Evolutionary conservation across 1,140 invertebrate genomes (phyloP).

Genomic region (Adelges cooleyi): DNA sequence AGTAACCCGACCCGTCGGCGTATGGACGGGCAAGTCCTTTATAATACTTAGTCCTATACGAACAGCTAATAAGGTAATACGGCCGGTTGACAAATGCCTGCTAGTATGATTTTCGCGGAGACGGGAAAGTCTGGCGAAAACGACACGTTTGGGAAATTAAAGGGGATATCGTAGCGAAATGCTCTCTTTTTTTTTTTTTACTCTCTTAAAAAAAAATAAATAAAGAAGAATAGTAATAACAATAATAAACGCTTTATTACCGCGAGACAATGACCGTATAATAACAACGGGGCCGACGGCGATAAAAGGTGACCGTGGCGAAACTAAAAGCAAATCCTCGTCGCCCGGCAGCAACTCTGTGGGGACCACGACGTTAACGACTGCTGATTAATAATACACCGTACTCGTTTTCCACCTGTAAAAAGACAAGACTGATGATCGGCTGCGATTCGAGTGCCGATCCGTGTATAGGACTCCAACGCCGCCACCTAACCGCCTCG

Average conservation of each 20-base stretch:
- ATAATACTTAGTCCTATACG: too few species aligned
- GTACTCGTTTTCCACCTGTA: slow-evolving; percentile 17
- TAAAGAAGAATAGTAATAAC: neutral
- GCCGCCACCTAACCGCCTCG: too few species aligned
- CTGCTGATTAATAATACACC: slow-evolving; percentile 26
- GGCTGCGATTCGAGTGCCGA: slow-evolving; percentile 21
- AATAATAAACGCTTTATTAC: slow-evolving; percentile 26
- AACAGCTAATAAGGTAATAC: too few species aligned
- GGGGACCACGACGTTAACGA: slow-evolving; percentile 15
- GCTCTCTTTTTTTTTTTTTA: neutral
- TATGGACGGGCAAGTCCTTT: too few species aligned
- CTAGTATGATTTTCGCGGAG: too few species aligned
- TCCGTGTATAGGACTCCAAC: slow-evolving; percentile 9
- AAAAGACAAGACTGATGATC: slow-evolving; percentile 26
- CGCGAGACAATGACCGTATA: slow-evolving; percentile 26
- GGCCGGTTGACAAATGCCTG: too few species aligned
- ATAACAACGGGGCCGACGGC: slow-evolving; percentile 15
- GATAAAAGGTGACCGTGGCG: slow-evolving; percentile 25
- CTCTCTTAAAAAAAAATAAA: neutral
- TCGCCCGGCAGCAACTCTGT: slow-evolving; percentile 20
- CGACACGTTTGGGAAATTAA: slow-evolving; percentile 19
- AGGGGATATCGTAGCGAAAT: neutral
- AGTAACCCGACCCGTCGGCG: too few species aligned
- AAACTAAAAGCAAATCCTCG: slow-evolving; percentile 28
- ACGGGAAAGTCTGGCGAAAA: neutral